Evolutionary conservation across 2,888 invertebrate species (phyloP).

Genomic region (Melolontha melolontha): DNA sequence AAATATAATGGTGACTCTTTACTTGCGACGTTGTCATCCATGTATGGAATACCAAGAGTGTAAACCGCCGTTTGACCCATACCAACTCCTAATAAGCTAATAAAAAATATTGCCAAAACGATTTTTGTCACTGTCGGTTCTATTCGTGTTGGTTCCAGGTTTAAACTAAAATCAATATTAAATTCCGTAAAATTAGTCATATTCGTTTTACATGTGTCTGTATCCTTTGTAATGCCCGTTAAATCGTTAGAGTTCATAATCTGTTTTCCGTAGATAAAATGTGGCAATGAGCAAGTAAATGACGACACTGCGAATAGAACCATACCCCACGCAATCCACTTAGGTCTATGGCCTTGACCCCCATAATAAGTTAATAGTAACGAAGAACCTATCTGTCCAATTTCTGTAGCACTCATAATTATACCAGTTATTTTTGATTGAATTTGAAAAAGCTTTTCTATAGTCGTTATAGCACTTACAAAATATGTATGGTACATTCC

Average conservation of each 20-base stretch:
- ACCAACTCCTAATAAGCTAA: constrained; percentile 88
- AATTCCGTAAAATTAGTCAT: constrained; percentile 30
- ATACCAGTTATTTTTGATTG: constrained; percentile 92
- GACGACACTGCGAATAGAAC: constrained; percentile 87
- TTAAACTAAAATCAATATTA: constrained; percentile 58
- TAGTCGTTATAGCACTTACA: constrained; percentile 92
- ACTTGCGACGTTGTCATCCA: constrained; percentile 94
- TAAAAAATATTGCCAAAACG: constrained; percentile 88
- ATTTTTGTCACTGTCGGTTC: constrained; percentile 83
- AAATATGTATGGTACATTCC: constrained; percentile 97
- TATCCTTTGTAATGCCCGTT: constrained; percentile 61
- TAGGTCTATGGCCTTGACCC: constrained; percentile 90
- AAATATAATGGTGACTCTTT: constrained; percentile 93
- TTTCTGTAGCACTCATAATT: constrained; percentile 90
- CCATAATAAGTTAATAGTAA: constrained; percentile 89
- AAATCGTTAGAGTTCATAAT: constrained; percentile 72
- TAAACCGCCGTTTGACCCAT: constrained; percentile 94
- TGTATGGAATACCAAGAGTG: constrained; percentile 92
- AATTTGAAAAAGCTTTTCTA: constrained; percentile 92
- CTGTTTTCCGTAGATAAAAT: constrained; percentile 85
- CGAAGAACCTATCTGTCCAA: constrained; percentile 93
- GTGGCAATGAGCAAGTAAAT: constrained; percentile 88
- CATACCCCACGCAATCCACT: constrained; percentile 95
- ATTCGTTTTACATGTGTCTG: constrained; percentile 62
- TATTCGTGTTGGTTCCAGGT: constrained; percentile 72